Evolutionary conservation across 2,888 invertebrate species (phyloP).

Genomic region (Eristalinus sepulchralis): DNA sequence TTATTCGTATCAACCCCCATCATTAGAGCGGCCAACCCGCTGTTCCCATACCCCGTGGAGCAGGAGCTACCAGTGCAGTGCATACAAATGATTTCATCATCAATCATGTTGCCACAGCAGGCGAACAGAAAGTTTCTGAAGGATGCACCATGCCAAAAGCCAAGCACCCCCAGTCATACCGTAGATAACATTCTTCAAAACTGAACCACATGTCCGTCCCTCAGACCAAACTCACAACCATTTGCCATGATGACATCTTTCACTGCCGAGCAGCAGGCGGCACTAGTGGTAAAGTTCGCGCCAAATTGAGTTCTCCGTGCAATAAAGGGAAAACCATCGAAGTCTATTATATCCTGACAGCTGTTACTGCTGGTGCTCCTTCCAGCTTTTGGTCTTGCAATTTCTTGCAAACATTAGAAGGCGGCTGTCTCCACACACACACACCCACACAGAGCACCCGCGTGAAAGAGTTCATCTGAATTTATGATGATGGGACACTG

Average conservation of each 20-base stretch:
- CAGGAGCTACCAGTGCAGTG: not conserved
- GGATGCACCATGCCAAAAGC: constrained; percentile 24
- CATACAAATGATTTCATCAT: constrained; percentile 22
- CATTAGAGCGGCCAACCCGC: too few relatives aligned
- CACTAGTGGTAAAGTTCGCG: constrained; percentile 53
- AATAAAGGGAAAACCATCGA: constrained; percentile 58
- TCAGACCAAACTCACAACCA: constrained; percentile 19
- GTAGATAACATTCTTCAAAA: constrained; percentile 49
- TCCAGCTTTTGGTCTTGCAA: constrained; percentile 23
- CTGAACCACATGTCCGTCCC: constrained; percentile 29
- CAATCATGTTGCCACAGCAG: constrained; percentile 14
- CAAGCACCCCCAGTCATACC: constrained; percentile 5
- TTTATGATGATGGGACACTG: constrained; percentile 65
- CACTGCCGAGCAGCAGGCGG: constrained; percentile 32
- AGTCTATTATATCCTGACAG: constrained; percentile 59
- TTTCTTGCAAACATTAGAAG: constrained; percentile 43
- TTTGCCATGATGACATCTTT: constrained; percentile 61
- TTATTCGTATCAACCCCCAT: not conserved
- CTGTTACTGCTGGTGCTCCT: constrained; percentile 35
- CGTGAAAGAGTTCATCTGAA: constrained; percentile 46
- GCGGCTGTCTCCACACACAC: constrained; percentile 10
- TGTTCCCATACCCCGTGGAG: not conserved
- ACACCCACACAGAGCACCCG: not conserved
- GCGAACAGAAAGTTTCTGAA: not conserved
- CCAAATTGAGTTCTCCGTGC: constrained; percentile 62